Conservation (phyloP, 2,797 vertebrate species). For the Carcharodon carcharias region DNA sequence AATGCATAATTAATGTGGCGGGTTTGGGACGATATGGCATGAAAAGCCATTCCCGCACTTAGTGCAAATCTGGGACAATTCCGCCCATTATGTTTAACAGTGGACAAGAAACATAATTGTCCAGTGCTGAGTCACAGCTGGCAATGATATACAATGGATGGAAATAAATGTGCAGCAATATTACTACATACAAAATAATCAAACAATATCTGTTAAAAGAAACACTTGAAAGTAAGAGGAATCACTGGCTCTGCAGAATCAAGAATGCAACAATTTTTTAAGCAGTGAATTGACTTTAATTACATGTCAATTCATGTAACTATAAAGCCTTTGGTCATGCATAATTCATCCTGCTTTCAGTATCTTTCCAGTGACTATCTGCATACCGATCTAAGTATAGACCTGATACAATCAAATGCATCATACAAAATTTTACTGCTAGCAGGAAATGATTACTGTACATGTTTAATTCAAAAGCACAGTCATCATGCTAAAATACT, state of each 20-base stretch:
- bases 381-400: not conserved
- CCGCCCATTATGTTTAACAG: not conserved
- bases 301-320: not conserved
- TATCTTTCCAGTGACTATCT: not conserved
- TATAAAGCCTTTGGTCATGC: not conserved
- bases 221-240: not conserved
- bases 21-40: too few relatives aligned
- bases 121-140: not conserved
- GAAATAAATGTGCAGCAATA: not conserved
- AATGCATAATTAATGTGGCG: too few relatives aligned
- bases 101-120: not conserved
- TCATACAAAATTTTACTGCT: not conserved
- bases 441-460: not conserved
- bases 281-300: not conserved
- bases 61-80: too few relatives aligned
- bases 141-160: not conserved
- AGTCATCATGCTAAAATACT: not conserved
- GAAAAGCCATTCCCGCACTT: too few relatives aligned
- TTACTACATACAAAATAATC: not conserved
- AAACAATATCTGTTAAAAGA: not conserved
- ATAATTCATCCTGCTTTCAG: not conserved
- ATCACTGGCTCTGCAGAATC: not conserved
- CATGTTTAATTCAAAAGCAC: not conserved
- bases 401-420: not conserved
- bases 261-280: not conserved